These are phyloP conservation scores for Cyphomyrus plagiostoma DNA, from an alignment of 2,113 vertebrate species.

Conservation along the genomic window DNA sequence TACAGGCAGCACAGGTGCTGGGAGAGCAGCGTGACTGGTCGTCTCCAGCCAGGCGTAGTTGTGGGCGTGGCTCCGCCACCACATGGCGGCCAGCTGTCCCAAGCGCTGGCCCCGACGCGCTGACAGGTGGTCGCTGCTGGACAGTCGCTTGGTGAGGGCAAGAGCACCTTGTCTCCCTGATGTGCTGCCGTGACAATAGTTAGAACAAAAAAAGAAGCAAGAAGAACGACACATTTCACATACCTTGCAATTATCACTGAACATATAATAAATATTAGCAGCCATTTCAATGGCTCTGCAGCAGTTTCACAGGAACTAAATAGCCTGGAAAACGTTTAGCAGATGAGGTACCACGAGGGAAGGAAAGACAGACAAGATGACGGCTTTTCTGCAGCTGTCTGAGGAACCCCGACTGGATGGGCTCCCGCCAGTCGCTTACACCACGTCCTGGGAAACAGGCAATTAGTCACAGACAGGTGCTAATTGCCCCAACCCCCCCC, in stretches of 20 bases:
- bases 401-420: constrained; percentile 14
- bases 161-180: neutral
- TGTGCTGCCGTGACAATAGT: neutral
- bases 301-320: neutral
- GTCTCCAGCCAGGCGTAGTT: neutral
- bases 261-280: neutral
- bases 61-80: neutral
- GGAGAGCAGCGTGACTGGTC: neutral
- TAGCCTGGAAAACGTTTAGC: neutral
- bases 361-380: neutral
- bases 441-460: constrained; percentile 22
- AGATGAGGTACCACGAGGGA: neutral
- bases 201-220: neutral
- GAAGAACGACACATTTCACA: neutral
- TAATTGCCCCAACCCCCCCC: neutral
- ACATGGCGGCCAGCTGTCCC: neutral
- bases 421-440: constrained; percentile 20
- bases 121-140: neutral
- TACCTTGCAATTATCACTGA: neutral
- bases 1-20: neutral
- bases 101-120: too few relatives aligned
- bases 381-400: constrained; percentile 25
- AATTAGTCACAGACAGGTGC: constrained; percentile 24
- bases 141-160: neutral
- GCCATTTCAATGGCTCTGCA: neutral